Evolutionary conservation across 2,113 vertebrate genomes (phyloP).

Genomic region (Caracal caracal): DNA sequence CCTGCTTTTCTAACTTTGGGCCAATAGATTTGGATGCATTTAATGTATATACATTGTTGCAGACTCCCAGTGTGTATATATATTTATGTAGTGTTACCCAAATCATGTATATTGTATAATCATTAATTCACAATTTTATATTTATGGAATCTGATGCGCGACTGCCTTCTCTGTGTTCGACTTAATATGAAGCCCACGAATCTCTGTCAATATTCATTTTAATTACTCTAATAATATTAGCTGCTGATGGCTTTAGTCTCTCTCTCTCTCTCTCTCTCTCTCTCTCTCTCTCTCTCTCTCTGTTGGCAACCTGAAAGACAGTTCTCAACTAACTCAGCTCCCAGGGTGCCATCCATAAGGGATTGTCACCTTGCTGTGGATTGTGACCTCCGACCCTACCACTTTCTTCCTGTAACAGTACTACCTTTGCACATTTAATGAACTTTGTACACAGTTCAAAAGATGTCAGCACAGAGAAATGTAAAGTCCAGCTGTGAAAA

Average conservation of each 20-base stretch:
- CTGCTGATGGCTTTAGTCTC: constrained; percentile 82
- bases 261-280: constrained; percentile 38
- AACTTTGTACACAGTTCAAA: constrained; percentile 87
- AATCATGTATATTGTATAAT: constrained; percentile 24
- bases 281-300: constrained; percentile 29
- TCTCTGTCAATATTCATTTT: constrained; percentile 85
- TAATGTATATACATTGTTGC: neutral
- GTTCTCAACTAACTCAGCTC: constrained; percentile 85
- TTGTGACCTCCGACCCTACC: constrained; percentile 84
- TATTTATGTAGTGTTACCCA: neutral
- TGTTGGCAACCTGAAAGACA: constrained; percentile 83
- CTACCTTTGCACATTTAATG: constrained; percentile 87
- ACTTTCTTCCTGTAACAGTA: constrained; percentile 81
- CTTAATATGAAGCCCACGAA: constrained; percentile 79
- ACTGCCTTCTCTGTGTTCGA: constrained; percentile 77
- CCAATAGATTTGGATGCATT: constrained; percentile 57
- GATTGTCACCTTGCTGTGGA: constrained; percentile 81
- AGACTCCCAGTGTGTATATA: neutral
- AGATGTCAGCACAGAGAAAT: constrained; percentile 84
- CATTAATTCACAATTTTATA: constrained; percentile 74
- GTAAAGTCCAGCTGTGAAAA: constrained; percentile 87
- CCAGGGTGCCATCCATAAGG: constrained; percentile 75
- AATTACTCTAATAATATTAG: constrained; percentile 86
- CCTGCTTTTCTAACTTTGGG: constrained; percentile 27
- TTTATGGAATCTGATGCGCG: constrained; percentile 73